These are phyloP conservation scores for Epinotia bilunana DNA, from an alignment of 2,888 invertebrate species.

Conservation along the genomic window DNA sequence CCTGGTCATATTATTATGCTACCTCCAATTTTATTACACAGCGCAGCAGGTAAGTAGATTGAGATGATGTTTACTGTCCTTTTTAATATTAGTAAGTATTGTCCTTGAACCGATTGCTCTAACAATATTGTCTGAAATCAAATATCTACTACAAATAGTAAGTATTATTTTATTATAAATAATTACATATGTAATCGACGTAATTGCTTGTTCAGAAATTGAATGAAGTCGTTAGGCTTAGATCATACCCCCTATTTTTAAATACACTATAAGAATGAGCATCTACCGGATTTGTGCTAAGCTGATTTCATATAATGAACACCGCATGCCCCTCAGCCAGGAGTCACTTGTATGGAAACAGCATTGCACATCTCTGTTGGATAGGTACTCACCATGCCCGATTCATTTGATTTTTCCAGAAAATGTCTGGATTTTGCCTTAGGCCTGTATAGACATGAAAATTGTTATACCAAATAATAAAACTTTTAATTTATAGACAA, in stretches of 20 bases:
- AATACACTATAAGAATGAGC: neutral
- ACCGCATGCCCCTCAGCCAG: too few relatives aligned
- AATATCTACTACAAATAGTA: neutral
- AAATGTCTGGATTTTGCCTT: neutral
- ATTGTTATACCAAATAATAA: neutral
- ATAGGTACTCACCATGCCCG: too few relatives aligned
- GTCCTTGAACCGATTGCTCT: neutral
- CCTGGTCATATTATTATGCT: neutral
- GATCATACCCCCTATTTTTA: neutral
- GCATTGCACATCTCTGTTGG: too few relatives aligned
- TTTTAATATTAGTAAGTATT: conserved; percentile 7
- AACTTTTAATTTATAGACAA: neutral
- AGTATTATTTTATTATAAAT: neutral
- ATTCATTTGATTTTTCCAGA: neutral
- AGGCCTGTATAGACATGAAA: neutral
- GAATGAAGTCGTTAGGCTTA: neutral
- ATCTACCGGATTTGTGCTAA: too few relatives aligned
- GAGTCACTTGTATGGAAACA: too few relatives aligned
- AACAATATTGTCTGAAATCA: neutral
- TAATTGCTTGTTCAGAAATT: conserved; percentile 10
- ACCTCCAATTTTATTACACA: neutral
- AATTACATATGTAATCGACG: neutral
- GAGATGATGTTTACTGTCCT: neutral
- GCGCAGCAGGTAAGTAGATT: neutral
- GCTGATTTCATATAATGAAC: too few relatives aligned